Conservation (phyloP, 2,888 invertebrate genomes). For the Parthenolecanium corni region DNA sequence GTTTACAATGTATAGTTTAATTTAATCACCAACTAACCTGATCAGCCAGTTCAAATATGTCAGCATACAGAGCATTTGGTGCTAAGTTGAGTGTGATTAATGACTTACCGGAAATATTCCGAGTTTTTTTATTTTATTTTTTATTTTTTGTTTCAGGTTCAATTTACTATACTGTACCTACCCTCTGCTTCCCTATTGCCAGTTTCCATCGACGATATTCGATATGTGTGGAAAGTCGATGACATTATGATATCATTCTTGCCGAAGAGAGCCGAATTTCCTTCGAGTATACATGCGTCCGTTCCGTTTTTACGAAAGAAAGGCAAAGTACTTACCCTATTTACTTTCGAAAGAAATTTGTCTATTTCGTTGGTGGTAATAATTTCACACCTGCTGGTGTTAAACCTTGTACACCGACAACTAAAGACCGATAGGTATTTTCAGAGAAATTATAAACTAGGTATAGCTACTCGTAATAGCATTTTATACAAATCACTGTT, state of each 20-base stretch:
- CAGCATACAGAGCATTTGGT: slow-evolving; percentile 22
- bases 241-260: slow-evolving; percentile 19
- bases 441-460: too few species aligned
- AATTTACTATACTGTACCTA: slow-evolving; percentile 9
- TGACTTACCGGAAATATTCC: slow-evolving; percentile 24
- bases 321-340: too few species aligned
- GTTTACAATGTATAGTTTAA: too few species aligned
- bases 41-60: slow-evolving; percentile 22
- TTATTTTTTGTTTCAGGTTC: slow-evolving; percentile 14
- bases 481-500: too few species aligned
- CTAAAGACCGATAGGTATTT: too few species aligned
- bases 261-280: slow-evolving; percentile 23
- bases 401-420: too few species aligned
- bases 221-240: slow-evolving; percentile 25
- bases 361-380: too few species aligned
- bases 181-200: slow-evolving; percentile 17
- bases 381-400: too few species aligned
- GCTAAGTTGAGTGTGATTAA: slow-evolving; percentile 26
- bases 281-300: not conserved
- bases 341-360: too few species aligned
- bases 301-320: not conserved
- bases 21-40: slow-evolving; percentile 5
- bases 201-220: slow-evolving; percentile 19
- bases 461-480: too few species aligned
- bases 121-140: too few species aligned